Conservation (phyloP, 1,140 invertebrate genomes). For the Sitobion miscanthi region DNA sequence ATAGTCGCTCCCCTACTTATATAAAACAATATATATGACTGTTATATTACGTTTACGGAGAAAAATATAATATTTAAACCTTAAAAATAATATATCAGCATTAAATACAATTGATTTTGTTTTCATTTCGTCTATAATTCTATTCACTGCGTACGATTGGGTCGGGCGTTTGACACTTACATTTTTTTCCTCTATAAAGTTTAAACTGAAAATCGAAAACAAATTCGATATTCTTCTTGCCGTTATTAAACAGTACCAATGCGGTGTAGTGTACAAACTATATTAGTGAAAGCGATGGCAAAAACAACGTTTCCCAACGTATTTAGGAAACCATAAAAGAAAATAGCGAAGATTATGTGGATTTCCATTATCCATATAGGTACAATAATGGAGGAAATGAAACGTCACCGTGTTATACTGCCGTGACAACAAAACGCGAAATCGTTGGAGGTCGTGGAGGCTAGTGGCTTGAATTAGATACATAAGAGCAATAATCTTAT, state of each 20-base stretch:
- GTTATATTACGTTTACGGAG: not conserved
- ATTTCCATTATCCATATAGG: not conserved
- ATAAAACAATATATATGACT: not conserved
- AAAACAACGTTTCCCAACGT: not conserved
- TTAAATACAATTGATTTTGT: not conserved
- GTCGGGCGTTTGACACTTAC: not conserved
- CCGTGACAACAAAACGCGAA: not conserved
- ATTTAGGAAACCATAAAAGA: not conserved
- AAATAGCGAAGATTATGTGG: not conserved
- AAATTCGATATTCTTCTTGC: not conserved
- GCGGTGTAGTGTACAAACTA: not conserved
- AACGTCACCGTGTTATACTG: not conserved
- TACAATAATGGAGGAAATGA: too few species aligned
- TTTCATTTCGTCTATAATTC: not conserved
- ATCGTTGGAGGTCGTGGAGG: not conserved
- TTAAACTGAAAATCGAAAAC: not conserved
- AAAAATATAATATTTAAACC: too few species aligned
- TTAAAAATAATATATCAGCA: too few species aligned
- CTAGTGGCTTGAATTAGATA: not conserved
- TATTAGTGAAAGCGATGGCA: not conserved
- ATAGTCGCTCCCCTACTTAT: not conserved
- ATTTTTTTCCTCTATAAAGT: not conserved
- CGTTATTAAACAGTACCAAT: not conserved
- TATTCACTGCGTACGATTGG: not conserved
- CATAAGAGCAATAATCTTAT: not conserved